These are phyloP conservation scores for Hepsetus odoe DNA, from an alignment of 2,113 vertebrate genomes.

Conservation along the genomic window DNA sequence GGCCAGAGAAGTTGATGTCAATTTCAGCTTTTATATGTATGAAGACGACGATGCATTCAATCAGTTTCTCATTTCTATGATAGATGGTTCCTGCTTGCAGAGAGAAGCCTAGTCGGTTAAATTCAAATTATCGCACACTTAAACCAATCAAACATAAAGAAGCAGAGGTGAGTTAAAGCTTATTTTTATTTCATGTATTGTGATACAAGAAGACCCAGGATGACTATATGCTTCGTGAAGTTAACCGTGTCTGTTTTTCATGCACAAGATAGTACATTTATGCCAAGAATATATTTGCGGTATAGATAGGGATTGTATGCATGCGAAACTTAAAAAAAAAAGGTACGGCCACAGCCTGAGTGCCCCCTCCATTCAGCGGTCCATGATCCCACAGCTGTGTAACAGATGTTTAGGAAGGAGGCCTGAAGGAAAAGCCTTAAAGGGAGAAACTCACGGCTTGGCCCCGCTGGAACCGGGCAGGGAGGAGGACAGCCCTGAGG, in stretches of 20 bases:
- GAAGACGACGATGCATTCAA: not conserved
- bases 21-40: not conserved
- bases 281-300: not conserved
- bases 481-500: constrained; percentile 78
- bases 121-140: not conserved
- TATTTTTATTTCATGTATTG: not conserved
- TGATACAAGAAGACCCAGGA: not conserved
- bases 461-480: constrained; percentile 80
- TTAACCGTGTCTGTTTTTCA: not conserved
- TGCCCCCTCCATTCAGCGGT: not conserved
- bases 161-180: not conserved
- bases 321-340: too few relatives aligned
- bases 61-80: too few relatives aligned
- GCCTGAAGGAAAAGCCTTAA: constrained; percentile 35
- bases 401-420: constrained; percentile 36
- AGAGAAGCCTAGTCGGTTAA: not conserved
- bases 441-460: constrained; percentile 83
- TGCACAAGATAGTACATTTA: not conserved
- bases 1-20: not conserved
- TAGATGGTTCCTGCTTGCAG: not conserved
- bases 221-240: not conserved
- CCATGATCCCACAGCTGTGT: not conserved
- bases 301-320: too few relatives aligned
- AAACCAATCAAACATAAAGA: not conserved
- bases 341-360: not conserved